These are phyloP conservation scores for Tetheella fluctuosa DNA, from an alignment of 2,888 invertebrate genomes.

Conservation along the genomic window DNA sequence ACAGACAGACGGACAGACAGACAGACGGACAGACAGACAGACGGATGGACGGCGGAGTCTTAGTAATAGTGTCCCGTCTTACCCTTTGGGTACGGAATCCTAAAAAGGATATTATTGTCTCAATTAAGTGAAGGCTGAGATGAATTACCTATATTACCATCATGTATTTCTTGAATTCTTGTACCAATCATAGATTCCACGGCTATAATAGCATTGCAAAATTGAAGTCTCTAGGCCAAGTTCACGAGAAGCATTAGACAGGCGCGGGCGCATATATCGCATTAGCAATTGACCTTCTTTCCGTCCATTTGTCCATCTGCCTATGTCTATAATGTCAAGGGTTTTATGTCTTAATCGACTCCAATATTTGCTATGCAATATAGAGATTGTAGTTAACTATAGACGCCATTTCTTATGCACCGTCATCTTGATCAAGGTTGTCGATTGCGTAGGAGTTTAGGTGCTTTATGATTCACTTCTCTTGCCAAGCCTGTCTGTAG, in stretches of 20 bases:
- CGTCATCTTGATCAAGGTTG: background rate
- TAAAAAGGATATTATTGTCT: no score
- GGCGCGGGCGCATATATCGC: background rate
- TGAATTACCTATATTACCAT: no score
- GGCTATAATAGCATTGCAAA: background rate
- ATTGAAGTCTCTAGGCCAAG: background rate
- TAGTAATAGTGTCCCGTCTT: no score
- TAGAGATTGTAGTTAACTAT: background rate
- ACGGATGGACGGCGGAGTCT: no score
- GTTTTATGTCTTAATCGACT: background rate
- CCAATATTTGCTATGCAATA: background rate
- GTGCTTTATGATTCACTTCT: no score
- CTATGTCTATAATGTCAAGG: conserved; percentile 8
- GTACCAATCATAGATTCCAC: no score
- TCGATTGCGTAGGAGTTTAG: background rate
- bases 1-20: no score
- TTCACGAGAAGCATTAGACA: background rate
- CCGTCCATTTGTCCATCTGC: background rate
- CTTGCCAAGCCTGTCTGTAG: no score
- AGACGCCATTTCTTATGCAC: background rate
- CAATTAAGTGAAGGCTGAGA: no score
- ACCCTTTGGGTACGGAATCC: no score
- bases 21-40: no score
- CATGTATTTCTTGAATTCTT: no score
- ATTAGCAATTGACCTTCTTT: background rate